These are phyloP conservation scores for Aleiodes testaceus DNA, from an alignment of 2,888 invertebrate genomes.

Conservation along the genomic window DNA sequence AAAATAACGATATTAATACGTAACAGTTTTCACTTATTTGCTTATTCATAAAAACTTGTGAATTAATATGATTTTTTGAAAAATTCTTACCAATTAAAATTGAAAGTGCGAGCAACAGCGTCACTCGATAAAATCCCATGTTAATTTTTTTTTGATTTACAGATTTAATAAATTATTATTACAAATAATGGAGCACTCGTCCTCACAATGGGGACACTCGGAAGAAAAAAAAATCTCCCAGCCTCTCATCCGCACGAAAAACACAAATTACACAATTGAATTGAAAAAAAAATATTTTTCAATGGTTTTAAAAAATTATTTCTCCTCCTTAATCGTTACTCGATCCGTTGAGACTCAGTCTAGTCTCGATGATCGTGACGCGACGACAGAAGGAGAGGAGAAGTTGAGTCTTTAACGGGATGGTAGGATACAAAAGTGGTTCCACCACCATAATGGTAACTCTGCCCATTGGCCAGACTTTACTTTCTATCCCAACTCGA, in stretches of 20 bases:
- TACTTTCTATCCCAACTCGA: conserved; percentile 32
- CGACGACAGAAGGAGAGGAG: conserved; percentile 15
- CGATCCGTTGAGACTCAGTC: background rate
- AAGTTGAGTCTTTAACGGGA: conserved; percentile 15
- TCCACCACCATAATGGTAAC: conserved; percentile 13
- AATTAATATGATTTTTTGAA: conserved; percentile 6
- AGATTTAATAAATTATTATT: background rate
- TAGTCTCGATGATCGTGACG: conserved; percentile 13
- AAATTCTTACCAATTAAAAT: conserved; percentile 53
- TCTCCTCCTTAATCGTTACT: background rate
- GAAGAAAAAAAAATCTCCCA: background rate
- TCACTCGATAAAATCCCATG: conserved; percentile 54
- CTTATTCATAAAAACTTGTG: background rate
- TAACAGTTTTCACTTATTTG: conserved; percentile 47
- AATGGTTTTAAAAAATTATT: background rate
- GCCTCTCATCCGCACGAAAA: conserved; percentile 21
- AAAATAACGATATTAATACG: conserved; percentile 8
- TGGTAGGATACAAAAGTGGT: background rate
- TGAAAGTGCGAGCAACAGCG: conserved; percentile 52
- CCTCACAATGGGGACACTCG: conserved; percentile 19
- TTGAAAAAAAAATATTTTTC: background rate
- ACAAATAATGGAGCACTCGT: conserved; percentile 4
- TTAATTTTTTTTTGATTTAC: conserved; percentile 37
- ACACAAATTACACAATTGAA: background rate
- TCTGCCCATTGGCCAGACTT: conserved; percentile 32